Evolutionary conservation across 2,888 invertebrate species (phyloP).

Genomic region (Chironomus riparius): DNA sequence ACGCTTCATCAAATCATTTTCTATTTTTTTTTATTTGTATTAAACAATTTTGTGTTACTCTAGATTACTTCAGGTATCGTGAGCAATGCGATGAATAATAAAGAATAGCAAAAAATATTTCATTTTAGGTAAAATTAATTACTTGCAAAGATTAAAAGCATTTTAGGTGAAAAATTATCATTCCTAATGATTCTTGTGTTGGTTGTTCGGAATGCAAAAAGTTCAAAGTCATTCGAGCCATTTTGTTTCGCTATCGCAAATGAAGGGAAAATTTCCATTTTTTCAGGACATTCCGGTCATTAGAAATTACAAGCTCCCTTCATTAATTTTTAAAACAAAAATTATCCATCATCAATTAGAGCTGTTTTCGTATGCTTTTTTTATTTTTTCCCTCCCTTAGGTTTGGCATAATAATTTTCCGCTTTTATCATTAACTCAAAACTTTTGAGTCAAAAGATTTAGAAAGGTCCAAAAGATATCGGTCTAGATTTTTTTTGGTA

Average conservation of each 20-base stretch:
- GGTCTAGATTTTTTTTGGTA: not conserved
- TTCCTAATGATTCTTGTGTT: not conserved
- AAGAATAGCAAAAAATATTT: not conserved
- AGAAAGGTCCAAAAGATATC: not conserved
- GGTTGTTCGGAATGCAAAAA: not conserved
- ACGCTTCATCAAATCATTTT: not conserved
- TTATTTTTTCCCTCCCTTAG: not conserved
- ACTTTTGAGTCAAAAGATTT: not conserved
- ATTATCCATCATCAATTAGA: conserved; percentile 16
- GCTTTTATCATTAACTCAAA: not conserved
- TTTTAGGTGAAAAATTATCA: not conserved
- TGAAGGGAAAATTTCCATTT: not conserved
- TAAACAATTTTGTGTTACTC: not conserved
- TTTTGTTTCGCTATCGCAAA: not conserved
- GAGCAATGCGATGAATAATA: too few relatives aligned
- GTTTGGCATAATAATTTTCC: not conserved
- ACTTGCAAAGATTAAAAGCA: not conserved
- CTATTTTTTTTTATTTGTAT: not conserved
- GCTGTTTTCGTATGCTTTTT: not conserved
- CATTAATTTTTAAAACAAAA: conserved; percentile 10
- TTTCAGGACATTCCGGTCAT: conserved; percentile 12
- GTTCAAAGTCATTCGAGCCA: not conserved
- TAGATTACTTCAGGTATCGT: not conserved
- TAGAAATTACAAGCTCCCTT: conserved; percentile 4
- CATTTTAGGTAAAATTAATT: not conserved